Conservation (phyloP, 92 coral and sea anemone genomes). For the Nematostella vectensis region DNA sequence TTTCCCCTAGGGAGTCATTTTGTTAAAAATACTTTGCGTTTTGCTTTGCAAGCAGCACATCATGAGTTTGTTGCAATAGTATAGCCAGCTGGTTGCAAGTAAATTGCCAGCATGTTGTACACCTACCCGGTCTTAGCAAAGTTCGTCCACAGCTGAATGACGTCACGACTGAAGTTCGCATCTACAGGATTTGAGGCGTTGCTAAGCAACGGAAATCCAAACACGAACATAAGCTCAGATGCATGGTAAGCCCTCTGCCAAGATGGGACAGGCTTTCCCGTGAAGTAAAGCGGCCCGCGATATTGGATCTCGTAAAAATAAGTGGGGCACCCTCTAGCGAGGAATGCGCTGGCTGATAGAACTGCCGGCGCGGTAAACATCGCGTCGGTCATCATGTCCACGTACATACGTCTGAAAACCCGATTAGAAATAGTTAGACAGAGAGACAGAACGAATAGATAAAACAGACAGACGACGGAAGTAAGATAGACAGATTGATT, state of each 20-base stretch:
- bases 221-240: slow-evolving; percentile 6
- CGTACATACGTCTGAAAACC: slow-evolving; percentile 22
- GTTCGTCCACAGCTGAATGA: slow-evolving; percentile 18
- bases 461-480: too few relatives aligned
- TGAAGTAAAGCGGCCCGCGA: not conserved
- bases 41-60: too few relatives aligned
- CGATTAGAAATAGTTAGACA: too few relatives aligned
- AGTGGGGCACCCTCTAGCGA: slow-evolving; percentile 1
- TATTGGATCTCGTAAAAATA: slow-evolving; percentile 5
- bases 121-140: slow-evolving; percentile 28
- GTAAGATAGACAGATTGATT: too few relatives aligned
- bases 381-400: slow-evolving; percentile 12
- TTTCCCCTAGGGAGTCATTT: too few relatives aligned
- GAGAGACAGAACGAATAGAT: too few relatives aligned
- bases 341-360: slow-evolving; percentile 1
- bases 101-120: too few relatives aligned
- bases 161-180: slow-evolving; percentile 13
- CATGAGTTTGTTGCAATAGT: too few relatives aligned
- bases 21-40: too few relatives aligned
- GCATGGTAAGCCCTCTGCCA: slow-evolving; percentile 15
- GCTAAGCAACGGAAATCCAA: slow-evolving; percentile 2
- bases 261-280: not conserved
- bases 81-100: too few relatives aligned
- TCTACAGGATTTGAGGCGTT: not conserved
- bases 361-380: slow-evolving; percentile 17